A percentile compares a stretch with the other conserved stretches of the same genome.
phyloP scores from a whole-genome alignment of 2,113 vertebrate species.

The Catharus fuscescens region DNA sequence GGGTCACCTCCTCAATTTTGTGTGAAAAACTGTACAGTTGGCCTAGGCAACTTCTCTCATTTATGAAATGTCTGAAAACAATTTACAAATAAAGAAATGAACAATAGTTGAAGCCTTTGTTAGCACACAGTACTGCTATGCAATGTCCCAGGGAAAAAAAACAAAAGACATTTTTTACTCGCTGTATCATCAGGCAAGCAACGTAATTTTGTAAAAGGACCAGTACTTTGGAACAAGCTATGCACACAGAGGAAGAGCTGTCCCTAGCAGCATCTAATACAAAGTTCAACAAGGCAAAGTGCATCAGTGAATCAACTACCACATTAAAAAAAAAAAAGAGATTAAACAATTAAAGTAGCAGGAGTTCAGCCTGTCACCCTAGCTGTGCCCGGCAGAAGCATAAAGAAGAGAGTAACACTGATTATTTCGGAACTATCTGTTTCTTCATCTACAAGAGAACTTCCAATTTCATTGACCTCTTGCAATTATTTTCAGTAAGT shows the following conservation, averaged over 20 bases:
- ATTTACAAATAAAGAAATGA: neutral
- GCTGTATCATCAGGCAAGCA: neutral
- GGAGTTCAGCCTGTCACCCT: neutral
- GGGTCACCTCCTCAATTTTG: neutral
- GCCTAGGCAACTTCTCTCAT: neutral
- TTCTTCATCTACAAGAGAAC: neutral
- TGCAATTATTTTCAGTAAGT: neutral
- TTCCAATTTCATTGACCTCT: neutral
- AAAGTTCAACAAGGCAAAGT: conserved; percentile 45
- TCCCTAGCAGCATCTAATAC: neutral
- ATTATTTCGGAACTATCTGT: neutral
- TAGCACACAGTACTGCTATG: neutral
- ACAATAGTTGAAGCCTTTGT: neutral
- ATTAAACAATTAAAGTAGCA: conserved; percentile 1
- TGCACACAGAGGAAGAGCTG: neutral
- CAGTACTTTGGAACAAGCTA: neutral
- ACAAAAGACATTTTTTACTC: neutral
- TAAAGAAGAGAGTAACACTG: neutral
- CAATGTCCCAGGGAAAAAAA: neutral
- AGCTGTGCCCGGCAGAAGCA: neutral
- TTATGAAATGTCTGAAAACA: neutral
- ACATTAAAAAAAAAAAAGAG: neutral
- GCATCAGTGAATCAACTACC: conserved; percentile 15
- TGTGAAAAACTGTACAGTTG: neutral
- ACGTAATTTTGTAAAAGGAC: neutral